Conservation (phyloP, 2,113 vertebrate species). For the Apaloderma vittatum region DNA sequence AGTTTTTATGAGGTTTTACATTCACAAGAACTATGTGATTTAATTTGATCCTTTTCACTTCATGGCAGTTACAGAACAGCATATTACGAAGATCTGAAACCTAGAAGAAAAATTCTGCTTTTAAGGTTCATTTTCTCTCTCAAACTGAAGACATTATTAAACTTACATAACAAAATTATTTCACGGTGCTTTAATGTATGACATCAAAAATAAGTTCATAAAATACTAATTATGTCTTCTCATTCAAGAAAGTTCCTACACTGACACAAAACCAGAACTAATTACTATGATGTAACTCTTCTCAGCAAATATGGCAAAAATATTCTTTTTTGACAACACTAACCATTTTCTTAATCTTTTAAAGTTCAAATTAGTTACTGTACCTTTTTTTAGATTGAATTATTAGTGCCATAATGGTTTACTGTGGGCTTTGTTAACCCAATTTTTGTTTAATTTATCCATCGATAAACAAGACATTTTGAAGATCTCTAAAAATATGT, state of each 20-base stretch:
- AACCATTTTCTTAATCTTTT: neutral
- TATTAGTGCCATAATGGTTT: neutral
- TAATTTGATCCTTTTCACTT: neutral
- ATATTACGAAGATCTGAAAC: neutral
- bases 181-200: neutral
- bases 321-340: neutral
- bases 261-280: neutral
- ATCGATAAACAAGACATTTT: accelerated
- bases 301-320: neutral
- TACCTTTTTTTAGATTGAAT: neutral
- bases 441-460: neutral
- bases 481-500: neutral
- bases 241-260: neutral
- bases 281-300: neutral
- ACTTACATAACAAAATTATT: neutral
- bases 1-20: neutral
- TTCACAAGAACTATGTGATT: neutral
- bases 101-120: neutral
- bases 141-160: neutral
- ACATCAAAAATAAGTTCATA: neutral
- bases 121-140: neutral
- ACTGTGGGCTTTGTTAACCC: neutral
- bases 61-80: neutral
- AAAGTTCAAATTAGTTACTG: neutral
- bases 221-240: neutral